Conservation (phyloP, 30 jellyfish, hydroid and myxozoan genomes). For the Hydra vulgaris region DNA sequence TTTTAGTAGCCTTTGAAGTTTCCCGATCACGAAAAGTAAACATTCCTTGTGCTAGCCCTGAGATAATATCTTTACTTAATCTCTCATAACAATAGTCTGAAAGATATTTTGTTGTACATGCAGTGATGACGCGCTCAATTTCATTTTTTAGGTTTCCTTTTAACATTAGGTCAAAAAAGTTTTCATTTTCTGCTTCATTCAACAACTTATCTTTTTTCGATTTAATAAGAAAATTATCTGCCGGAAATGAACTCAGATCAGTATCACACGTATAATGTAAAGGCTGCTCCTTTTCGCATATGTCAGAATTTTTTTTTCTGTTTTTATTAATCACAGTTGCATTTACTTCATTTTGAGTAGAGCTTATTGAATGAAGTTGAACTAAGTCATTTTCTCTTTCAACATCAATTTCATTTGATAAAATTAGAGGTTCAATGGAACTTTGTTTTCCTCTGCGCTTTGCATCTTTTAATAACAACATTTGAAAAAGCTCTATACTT, state of each 20-base stretch:
- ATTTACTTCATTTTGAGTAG: background rate
- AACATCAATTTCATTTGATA: background rate
- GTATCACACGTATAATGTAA: too few relatives aligned
- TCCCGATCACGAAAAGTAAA: background rate
- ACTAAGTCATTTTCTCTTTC: background rate
- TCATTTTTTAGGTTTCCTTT: background rate
- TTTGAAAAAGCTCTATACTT: background rate
- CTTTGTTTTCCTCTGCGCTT: background rate
- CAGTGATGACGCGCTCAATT: background rate
- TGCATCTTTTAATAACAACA: background rate
- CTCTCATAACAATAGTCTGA: background rate
- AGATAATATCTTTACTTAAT: background rate
- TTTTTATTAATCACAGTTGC: too few relatives aligned
- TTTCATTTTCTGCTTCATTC: too few relatives aligned
- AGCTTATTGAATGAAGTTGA: background rate
- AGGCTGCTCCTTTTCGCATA: background rate
- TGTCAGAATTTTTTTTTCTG: background rate
- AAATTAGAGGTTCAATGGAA: background rate
- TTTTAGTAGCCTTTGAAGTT: background rate
- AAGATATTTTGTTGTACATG: background rate
- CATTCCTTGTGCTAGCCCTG: background rate
- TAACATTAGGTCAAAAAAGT: background rate
- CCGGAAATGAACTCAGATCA: background rate
- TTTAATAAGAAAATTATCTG: background rate
- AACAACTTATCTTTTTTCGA: background rate